Evolutionary conservation across 2,888 invertebrate species (phyloP), one percentile per base, ranked within the genome.

Genomic region (Achlya flavicornis): DNA sequence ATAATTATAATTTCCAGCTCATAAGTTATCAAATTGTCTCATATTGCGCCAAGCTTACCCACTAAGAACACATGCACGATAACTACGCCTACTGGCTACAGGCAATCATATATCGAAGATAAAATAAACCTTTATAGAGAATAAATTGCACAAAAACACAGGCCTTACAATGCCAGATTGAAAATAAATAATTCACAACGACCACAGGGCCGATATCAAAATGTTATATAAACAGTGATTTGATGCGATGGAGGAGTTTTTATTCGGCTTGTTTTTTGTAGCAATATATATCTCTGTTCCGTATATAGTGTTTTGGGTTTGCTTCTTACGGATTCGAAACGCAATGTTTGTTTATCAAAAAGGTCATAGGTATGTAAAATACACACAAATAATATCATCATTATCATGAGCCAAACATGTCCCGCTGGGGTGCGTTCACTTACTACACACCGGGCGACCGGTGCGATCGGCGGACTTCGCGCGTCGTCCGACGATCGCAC

Each of bases 121-220:
- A 46, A 48, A 16, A 53, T n/a, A 19, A 16, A 53, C 53, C 4
- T 19, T 19, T 53, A 53, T 10, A 19, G 19, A n/a, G n/a, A 19
- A 53, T 53, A 53, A 53, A 53, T n/a, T 53, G 48, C 8, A 53
- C 19, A 53, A 53, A 53, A 53, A 53, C 53, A 53, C 3, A 53
- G 19, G 53, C 19, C 53, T 19, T 10, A 10, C 60, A n/a, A 43
- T 41, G 60, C 60, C 19, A 41, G 60, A 60, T 60, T 60, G 60
- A 60, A 60, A 41, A 69, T 71, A 63, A 69, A 71, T 71, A 68
- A 71, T 71, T 69, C 71, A 69, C 62, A 32, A 53, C 61, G 33
- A 62, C 62, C 57, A 53, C 60, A 62, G 61, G 64, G 64, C 64
- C 64, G 63, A 46, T 66, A 68, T 71, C 67, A 75, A 68, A 64